A percentile compares a stretch with the other conserved stretches of the same genome.
Conservation (phyloP, 2,888 invertebrate species). For the Drosophila mayaguana region DNA sequence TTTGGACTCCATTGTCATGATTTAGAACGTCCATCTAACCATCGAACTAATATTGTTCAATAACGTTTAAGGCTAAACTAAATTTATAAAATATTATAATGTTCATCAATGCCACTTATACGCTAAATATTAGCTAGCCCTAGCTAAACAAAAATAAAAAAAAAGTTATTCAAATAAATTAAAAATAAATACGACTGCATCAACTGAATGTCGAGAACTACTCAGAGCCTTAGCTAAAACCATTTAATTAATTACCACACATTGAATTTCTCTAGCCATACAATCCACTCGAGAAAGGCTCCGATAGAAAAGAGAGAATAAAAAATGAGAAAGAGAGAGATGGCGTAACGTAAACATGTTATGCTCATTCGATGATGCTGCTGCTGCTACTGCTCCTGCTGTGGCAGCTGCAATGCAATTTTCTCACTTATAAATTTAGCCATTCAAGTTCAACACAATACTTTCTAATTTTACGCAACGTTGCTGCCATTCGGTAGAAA, state of each 20-base stretch:
- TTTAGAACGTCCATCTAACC: no score
- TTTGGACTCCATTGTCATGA: no score
- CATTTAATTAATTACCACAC: slow-evolving; percentile 47
- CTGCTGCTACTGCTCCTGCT: slow-evolving; percentile 4
- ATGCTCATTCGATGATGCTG: slow-evolving; percentile 10
- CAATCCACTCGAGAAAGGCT: background rate
- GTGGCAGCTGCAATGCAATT: slow-evolving; percentile 45
- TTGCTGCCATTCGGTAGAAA: slow-evolving; percentile 49
- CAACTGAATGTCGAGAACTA: slow-evolving; percentile 6
- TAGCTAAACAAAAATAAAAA: background rate
- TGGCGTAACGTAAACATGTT: background rate
- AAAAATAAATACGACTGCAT: slow-evolving; percentile 4
- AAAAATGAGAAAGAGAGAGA: background rate
- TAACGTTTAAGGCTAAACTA: no score
- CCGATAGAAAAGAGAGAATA: background rate
- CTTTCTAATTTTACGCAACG: slow-evolving; percentile 77
- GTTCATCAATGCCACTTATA: background rate
- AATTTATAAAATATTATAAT: no score
- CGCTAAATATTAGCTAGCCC: background rate
- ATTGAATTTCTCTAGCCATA: background rate
- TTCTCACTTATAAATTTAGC: slow-evolving; percentile 62
- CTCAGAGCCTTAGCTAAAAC: slow-evolving; percentile 21
- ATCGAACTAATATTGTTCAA: no score
- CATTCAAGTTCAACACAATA: slow-evolving; percentile 69
- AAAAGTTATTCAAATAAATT: background rate